These are phyloP conservation scores for Bovichtus diacanthus DNA, from an alignment of 2,797 vertebrate species.

Conservation along the genomic window DNA sequence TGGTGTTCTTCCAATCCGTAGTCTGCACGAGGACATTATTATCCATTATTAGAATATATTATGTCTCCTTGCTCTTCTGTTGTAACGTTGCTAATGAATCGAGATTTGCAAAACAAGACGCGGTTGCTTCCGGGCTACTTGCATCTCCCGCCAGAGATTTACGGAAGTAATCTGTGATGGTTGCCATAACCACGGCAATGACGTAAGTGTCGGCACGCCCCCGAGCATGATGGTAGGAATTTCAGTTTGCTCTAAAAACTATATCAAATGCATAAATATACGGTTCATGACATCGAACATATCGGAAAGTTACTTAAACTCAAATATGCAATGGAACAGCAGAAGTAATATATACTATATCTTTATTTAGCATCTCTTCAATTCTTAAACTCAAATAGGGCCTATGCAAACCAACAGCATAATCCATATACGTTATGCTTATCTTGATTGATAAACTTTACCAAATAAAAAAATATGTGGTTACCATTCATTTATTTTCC, in stretches of 20 bases:
- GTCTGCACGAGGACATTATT: neutral
- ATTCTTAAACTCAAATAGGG: neutral
- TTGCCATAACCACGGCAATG: neutral
- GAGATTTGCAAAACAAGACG: neutral
- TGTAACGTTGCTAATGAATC: accelerated
- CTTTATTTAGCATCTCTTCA: neutral
- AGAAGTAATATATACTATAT: too few relatives aligned
- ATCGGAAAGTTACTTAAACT: neutral
- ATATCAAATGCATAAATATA: too few relatives aligned
- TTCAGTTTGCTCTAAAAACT: neutral
- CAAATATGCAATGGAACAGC: neutral
- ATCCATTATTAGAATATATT: constrained; percentile 53
- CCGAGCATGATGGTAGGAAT: neutral
- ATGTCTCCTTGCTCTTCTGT: neutral
- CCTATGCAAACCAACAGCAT: too few relatives aligned
- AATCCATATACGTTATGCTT: too few relatives aligned
- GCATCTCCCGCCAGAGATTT: constrained; percentile 70
- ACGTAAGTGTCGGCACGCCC: neutral
- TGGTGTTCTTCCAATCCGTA: constrained; percentile 72
- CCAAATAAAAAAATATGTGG: too few relatives aligned
- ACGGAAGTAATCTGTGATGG: constrained; percentile 35
- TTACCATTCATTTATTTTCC: too few relatives aligned
- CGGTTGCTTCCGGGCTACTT: constrained; percentile 36
- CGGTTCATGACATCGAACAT: too few relatives aligned
- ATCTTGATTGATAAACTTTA: too few relatives aligned